Conservation (phyloP, 2,113 vertebrate species). For the Panurus biarmicus region DNA sequence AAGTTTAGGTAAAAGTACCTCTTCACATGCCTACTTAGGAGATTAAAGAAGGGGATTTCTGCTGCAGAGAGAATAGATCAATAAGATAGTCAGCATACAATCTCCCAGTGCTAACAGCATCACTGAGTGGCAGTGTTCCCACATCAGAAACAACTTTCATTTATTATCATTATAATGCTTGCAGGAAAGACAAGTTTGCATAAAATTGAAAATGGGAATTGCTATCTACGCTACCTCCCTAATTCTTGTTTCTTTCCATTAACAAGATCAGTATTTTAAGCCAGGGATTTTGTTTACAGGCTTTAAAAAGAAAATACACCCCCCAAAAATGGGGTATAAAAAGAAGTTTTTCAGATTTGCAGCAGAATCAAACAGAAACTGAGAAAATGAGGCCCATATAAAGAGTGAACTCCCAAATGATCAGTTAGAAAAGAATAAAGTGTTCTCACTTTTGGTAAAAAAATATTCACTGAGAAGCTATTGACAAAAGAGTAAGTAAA, state of each 20-base stretch:
- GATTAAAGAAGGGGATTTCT: not conserved
- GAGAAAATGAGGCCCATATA: not conserved
- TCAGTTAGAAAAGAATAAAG: not conserved
- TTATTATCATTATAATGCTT: slow-evolving; percentile 27
- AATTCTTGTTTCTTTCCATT: not conserved
- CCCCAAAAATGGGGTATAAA: rapidly evolving
- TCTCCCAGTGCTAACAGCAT: not conserved
- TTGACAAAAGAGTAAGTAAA: not conserved
- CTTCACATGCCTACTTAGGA: not conserved
- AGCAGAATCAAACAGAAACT: not conserved
- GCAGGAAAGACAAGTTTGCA: not conserved
- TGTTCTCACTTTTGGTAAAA: not conserved
- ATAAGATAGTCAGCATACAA: not conserved
- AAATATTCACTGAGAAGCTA: not conserved
- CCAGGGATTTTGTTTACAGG: not conserved
- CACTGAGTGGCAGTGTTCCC: not conserved
- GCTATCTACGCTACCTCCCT: not conserved
- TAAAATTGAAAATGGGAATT: slow-evolving; percentile 37
- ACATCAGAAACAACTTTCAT: not conserved
- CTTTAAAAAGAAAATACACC: not conserved
- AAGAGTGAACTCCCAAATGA: not conserved
- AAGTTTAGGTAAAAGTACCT: not conserved
- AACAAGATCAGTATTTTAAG: not conserved
- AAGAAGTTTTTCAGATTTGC: not conserved
- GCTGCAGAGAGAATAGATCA: not conserved